Evolutionary conservation across 2,888 invertebrate genomes (phyloP), one percentile per base, ranked within the genome.

Genomic region (Yponomeuta plumbellus): DNA sequence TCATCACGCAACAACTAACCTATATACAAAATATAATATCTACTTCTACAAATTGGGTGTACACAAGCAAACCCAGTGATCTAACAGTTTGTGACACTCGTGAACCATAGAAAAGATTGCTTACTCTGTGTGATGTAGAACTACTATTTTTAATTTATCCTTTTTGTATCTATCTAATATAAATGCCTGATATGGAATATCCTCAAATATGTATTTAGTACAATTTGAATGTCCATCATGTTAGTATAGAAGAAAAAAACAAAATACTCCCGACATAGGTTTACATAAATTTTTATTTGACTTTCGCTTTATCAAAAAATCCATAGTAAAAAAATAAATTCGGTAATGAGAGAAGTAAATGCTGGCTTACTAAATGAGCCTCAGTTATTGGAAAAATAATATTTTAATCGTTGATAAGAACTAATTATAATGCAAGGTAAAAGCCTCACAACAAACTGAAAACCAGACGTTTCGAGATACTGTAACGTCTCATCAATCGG

Each of bases 21-120:
- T 88, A 88, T 87, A 82, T 88, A 88, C 87, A 88, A 85, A 85
- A 84, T 84, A 86, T 52, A n/a, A 34, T 26, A 1, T 61, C 20
- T 59, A 58, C 21, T 58, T 58, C 58, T 59, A 59, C 58, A 59
- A 11, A 59, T 21, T 22, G 13, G 13, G 59, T 59, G 23, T 59
- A 20, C 23, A 21, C 59, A 59, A 23, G 21, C 22, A 22, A 59
- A 59, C 59, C 21, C 59, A 23, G 11, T 59, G 59, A 59, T 59
- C 10, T 22, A 57, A 57, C 17, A 52, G 44, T 44, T 44, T 44
- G 44, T 44, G 44, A 44, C 44, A 10, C 44, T 52, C 44, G 44
- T 52, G 1, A 17, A 17, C 57, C 57, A 17, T 52, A 52, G 44
- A 52, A 52, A 52, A 13, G 17, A 17, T 52, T 52, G 44, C 44